A percentile compares a stretch with the other conserved stretches of the same genome.
Evolutionary conservation across 1,140 invertebrate species (phyloP).

Genomic region (Armadillidium nasatum): DNA sequence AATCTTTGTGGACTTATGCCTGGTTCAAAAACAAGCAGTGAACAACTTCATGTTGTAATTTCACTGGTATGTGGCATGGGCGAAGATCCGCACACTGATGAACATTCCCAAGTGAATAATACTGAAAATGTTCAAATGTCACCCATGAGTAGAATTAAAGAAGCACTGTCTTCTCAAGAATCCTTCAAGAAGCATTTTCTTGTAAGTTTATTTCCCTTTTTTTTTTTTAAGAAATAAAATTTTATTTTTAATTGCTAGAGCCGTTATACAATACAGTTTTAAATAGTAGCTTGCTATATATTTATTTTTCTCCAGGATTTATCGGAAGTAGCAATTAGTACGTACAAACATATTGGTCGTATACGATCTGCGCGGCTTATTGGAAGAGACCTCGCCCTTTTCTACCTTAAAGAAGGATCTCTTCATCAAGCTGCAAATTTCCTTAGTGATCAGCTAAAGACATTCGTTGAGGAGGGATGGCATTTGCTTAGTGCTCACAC

Average conservation of each 20-base stretch:
- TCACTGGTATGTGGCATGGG: constrained; percentile 82
- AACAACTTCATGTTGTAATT: constrained; percentile 83
- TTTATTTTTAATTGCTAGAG: too few relatives aligned
- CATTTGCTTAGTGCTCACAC: constrained; percentile 70
- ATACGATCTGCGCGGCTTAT: constrained; percentile 77
- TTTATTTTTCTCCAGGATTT: constrained; percentile 63
- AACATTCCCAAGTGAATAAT: not conserved
- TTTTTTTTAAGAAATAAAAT: too few relatives aligned
- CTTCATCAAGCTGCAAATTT: constrained; percentile 82
- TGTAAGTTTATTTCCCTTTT: constrained; percentile 50
- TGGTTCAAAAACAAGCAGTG: constrained; percentile 68
- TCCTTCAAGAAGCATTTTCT: constrained; percentile 86
- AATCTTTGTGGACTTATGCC: constrained; percentile 88
- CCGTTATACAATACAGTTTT: too few relatives aligned
- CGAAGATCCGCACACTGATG: constrained; percentile 46
- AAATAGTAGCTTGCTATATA: too few relatives aligned
- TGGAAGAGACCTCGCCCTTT: constrained; percentile 79
- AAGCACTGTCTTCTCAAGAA: constrained; percentile 82
- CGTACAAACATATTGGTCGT: constrained; percentile 90
- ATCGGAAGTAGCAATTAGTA: constrained; percentile 90
- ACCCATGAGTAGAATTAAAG: constrained; percentile 78
- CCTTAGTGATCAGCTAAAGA: constrained; percentile 75
- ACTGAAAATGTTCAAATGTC: constrained; percentile 27
- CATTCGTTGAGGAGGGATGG: constrained; percentile 84
- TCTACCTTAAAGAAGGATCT: constrained; percentile 81